Percentiles rank a stretch among this genome's conserved stretches.
Conservation (phyloP, 2,888 invertebrate species). For the Calliscelio sp. region DNA sequence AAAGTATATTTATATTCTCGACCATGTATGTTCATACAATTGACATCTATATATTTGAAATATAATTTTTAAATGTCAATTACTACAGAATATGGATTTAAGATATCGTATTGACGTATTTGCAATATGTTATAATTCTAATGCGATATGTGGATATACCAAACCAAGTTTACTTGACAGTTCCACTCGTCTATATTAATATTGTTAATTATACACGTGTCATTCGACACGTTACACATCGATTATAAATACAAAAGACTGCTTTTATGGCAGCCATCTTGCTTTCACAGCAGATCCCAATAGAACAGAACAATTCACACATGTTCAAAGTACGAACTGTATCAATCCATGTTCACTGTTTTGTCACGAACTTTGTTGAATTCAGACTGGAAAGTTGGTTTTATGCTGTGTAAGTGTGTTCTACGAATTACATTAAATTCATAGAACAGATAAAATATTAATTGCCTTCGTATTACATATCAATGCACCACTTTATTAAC, state of each 20-base stretch:
- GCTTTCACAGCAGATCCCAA: slow-evolving; percentile 10
- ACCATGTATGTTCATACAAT: no score
- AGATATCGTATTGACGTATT: no score
- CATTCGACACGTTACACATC: background rate
- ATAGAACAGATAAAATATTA: slow-evolving; percentile 15
- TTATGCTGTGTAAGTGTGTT: slow-evolving; percentile 39
- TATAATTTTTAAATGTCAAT: no score
- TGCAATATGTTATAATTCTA: background rate
- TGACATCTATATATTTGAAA: no score
- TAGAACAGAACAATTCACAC: slow-evolving; percentile 13
- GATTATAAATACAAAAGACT: slow-evolving; percentile 5
- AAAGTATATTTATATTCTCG: no score
- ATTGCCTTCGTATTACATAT: slow-evolving; percentile 26
- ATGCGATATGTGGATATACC: no score
- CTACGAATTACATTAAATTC: slow-evolving; percentile 14
- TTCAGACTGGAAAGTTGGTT: slow-evolving; percentile 31
- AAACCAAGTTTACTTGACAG: no score
- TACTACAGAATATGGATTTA: no score
- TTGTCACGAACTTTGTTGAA: slow-evolving; percentile 36
- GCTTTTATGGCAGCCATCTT: background rate
- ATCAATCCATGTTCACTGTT: slow-evolving; percentile 26
- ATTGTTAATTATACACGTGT: background rate
- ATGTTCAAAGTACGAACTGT: slow-evolving; percentile 10
- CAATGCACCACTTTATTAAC: slow-evolving; percentile 1
- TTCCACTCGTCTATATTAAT: no score